Evolutionary conservation across 2,113 vertebrate species (phyloP).

Genomic region (Madoqua kirkii): DNA sequence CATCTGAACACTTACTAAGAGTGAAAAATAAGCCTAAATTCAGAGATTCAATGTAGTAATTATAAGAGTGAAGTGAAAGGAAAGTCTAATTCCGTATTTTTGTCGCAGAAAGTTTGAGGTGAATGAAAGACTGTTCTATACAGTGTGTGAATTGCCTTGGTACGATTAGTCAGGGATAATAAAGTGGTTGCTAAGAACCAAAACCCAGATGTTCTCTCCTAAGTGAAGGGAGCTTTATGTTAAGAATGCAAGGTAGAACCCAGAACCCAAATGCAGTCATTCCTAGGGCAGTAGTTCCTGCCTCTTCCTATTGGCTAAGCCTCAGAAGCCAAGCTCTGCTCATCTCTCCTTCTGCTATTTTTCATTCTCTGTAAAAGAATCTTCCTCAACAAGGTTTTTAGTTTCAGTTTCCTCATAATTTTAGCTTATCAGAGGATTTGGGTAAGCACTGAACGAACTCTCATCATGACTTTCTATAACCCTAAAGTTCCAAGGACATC

Average conservation of each 20-base stretch:
- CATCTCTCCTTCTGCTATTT: background rate
- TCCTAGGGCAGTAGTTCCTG: background rate
- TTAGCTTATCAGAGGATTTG: background rate
- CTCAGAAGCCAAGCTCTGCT: background rate
- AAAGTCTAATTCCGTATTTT: background rate
- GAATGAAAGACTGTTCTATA: background rate
- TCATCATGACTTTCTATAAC: background rate
- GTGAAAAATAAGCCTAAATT: background rate
- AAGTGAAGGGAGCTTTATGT: background rate
- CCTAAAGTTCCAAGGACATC: background rate
- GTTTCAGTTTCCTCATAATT: background rate
- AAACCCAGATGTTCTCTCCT: background rate
- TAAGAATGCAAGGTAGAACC: background rate
- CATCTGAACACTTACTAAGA: background rate
- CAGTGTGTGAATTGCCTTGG: background rate
- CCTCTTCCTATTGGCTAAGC: background rate
- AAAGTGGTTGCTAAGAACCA: background rate
- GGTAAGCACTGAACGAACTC: background rate
- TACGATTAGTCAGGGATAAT: no score
- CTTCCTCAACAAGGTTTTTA: background rate
- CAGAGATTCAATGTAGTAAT: background rate
- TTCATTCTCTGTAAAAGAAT: background rate
- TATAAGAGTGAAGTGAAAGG: background rate
- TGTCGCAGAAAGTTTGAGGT: background rate
- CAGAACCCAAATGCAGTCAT: background rate